Percentiles rank a stretch among this genome's conserved stretches.
Conservation (phyloP, 2,888 invertebrate genomes). For the Polyommatus iphigenia region DNA sequence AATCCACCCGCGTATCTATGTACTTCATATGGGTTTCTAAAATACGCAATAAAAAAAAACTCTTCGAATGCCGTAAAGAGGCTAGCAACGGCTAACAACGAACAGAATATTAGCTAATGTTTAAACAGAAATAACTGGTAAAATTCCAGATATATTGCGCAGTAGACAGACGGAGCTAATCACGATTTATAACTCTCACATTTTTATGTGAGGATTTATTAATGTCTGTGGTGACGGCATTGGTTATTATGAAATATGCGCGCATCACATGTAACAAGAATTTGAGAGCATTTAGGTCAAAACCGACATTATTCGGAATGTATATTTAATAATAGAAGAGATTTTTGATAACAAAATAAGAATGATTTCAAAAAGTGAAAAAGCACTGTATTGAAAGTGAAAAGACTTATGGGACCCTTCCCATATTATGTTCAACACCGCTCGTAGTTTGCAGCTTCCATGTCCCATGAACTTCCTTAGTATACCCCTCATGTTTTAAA, state of each 20-base stretch:
- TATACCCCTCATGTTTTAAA: too few species aligned
- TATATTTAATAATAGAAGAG: background rate
- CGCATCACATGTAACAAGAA: background rate
- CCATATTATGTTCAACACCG: too few species aligned
- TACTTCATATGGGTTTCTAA: background rate
- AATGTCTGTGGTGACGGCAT: background rate
- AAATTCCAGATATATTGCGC: conserved; percentile 12
- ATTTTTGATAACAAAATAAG: background rate
- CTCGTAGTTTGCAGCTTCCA: too few species aligned
- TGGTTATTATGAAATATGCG: conserved; percentile 17
- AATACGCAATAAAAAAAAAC: background rate
- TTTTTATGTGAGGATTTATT: conserved; percentile 24
- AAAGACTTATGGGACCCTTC: too few species aligned
- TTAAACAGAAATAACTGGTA: background rate
- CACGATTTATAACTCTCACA: conserved; percentile 15
- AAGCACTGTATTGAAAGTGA: too few species aligned
- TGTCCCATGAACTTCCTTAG: too few species aligned
- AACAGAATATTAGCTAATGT: background rate
- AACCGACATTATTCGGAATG: background rate
- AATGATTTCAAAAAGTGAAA: background rate
- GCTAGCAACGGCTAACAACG: background rate
- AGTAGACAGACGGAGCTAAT: conserved; percentile 12
- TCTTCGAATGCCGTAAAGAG: background rate
- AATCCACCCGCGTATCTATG: too few species aligned
- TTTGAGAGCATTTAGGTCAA: background rate